Evolutionary conservation across 2,113 vertebrate species (phyloP).

Genomic region (Alouatta palliata): DNA sequence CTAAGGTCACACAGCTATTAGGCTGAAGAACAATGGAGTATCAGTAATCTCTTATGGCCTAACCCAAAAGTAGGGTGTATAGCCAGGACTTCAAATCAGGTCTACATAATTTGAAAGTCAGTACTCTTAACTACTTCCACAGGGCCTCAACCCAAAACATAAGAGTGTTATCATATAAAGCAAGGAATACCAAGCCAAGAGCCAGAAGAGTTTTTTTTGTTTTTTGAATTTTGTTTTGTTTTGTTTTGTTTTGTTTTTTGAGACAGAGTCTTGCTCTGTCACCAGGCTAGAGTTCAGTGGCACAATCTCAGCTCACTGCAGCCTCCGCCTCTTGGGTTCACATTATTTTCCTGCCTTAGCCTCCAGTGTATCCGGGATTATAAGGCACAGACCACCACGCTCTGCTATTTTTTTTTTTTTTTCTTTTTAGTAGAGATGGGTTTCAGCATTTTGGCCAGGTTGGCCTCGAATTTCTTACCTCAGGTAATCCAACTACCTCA

Average conservation of each 20-base stretch:
- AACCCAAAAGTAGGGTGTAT: background rate
- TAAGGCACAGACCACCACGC: background rate
- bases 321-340: background rate
- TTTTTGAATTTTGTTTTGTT: no score
- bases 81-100: background rate
- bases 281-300: background rate
- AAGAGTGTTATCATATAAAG: background rate
- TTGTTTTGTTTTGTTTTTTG: background rate
- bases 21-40: background rate
- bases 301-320: background rate
- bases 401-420: background rate
- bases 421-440: background rate
- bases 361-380: background rate
- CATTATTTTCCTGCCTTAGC: background rate
- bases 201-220: background rate
- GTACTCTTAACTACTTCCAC: background rate
- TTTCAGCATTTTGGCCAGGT: background rate
- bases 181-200: background rate
- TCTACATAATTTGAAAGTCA: background rate
- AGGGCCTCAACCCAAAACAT: background rate
- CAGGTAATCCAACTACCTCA: background rate
- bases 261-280: background rate
- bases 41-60: background rate
- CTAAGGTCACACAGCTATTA: background rate
- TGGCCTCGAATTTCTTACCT: background rate